A percentile compares a stretch with the other conserved stretches of the same genome.
These are phyloP conservation scores for Tanaodytes sp. DNA, from an alignment of 2,888 invertebrate species.

Conservation along the genomic window DNA sequence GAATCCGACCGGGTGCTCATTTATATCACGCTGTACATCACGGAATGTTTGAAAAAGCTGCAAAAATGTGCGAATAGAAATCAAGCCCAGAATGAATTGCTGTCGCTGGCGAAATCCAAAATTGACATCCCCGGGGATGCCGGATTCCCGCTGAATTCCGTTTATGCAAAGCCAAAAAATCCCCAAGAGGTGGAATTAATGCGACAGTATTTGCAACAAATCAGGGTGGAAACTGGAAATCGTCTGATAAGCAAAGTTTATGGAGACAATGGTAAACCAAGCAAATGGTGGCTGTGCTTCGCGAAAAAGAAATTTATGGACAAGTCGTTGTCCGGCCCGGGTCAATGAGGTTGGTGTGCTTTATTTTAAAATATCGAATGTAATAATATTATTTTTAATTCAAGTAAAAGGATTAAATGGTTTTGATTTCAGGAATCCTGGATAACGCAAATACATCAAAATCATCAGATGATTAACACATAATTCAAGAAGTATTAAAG, in stretches of 20 bases:
- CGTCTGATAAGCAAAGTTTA: slow-evolving; percentile 91
- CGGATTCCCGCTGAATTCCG: slow-evolving; percentile 95
- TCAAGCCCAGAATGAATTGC: slow-evolving; percentile 96
- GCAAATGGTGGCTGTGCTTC: slow-evolving; percentile 99
- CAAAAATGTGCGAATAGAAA: slow-evolving; percentile 92
- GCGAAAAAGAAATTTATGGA: slow-evolving; percentile 99
- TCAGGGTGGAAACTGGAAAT: slow-evolving; percentile 94
- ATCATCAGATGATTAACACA: no score
- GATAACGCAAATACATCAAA: no score
- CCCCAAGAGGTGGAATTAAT: slow-evolving; percentile 90
- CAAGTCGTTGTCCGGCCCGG: slow-evolving; percentile 93
- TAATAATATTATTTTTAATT: no score
- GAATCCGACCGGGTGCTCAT: slow-evolving; percentile 97
- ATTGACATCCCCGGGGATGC: slow-evolving; percentile 97
- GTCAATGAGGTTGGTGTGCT: slow-evolving; percentile 76
- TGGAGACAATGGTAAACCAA: slow-evolving; percentile 91
- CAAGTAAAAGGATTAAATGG: no score
- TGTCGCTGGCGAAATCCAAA: slow-evolving; percentile 92
- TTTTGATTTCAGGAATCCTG: no score
- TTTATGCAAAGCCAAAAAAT: slow-evolving; percentile 89
- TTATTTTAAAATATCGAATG: no score
- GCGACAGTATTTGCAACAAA: slow-evolving; percentile 93
- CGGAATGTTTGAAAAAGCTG: slow-evolving; percentile 95
- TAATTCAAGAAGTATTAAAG: no score
- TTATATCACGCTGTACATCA: slow-evolving; percentile 96